Evolutionary conservation across 2,797 vertebrate species (phyloP).

Genomic region (Sebastes trivittatus): DNA sequence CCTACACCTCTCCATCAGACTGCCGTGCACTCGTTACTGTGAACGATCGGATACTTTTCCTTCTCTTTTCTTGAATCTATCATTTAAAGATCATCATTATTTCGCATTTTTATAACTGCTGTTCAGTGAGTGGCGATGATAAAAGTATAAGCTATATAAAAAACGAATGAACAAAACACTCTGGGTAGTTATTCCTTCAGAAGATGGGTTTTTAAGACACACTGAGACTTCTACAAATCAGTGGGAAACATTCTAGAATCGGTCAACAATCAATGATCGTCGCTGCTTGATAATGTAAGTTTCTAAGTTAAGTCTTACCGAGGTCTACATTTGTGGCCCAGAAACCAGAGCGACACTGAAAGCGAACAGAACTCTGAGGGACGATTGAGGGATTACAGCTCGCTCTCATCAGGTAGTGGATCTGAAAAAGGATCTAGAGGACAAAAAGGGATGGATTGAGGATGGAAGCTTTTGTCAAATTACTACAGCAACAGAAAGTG

Average conservation of each 20-base stretch:
- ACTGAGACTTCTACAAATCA: background rate
- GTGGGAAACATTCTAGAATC: background rate
- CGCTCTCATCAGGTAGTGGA: slow-evolving; percentile 84
- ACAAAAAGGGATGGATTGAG: background rate
- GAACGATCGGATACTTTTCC: no score
- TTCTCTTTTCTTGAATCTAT: background rate
- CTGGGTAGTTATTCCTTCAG: background rate
- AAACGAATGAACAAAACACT: background rate
- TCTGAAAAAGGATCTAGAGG: slow-evolving; percentile 84
- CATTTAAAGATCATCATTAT: background rate
- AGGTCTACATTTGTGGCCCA: slow-evolving; percentile 87
- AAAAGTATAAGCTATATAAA: background rate
- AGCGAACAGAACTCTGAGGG: slow-evolving; percentile 83
- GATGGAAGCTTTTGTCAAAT: background rate
- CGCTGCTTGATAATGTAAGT: background rate
- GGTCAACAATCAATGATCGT: background rate
- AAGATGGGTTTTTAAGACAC: background rate
- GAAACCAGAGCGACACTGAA: slow-evolving; percentile 85
- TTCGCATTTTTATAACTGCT: background rate
- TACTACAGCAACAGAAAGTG: background rate
- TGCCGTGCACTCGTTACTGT: background rate
- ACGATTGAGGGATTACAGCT: slow-evolving; percentile 83
- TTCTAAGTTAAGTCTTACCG: slow-evolving; percentile 66
- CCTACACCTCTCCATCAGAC: background rate
- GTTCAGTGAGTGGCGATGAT: background rate